These are phyloP conservation scores for Antechinus stuartii DNA, from an alignment of 2,113 vertebrate genomes.

Conservation along the genomic window DNA sequence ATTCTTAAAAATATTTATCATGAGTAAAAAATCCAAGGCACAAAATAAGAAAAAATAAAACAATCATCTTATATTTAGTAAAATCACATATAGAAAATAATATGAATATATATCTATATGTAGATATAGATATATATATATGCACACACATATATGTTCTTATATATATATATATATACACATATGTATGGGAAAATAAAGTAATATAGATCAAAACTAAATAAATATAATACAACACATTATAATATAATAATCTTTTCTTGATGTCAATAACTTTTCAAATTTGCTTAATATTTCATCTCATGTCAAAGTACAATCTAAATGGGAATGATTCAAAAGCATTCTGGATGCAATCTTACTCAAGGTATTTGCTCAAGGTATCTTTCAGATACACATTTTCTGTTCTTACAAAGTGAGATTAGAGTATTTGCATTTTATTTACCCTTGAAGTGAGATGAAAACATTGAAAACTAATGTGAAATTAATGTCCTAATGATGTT, in stretches of 20 bases:
- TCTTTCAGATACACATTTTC: conserved; percentile 53
- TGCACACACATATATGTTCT: too few relatives aligned
- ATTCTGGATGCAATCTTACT: conserved; percentile 47
- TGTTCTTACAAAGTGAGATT: conserved; percentile 50
- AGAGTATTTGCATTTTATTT: conserved; percentile 56
- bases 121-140: too few relatives aligned
- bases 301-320: conserved; percentile 62
- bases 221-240: neutral
- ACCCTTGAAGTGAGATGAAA: conserved; percentile 30
- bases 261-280: neutral
- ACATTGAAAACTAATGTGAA: neutral
- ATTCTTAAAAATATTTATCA: neutral
- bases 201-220: neutral
- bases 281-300: conserved; percentile 63
- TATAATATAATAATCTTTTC: neutral
- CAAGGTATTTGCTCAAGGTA: conserved; percentile 40
- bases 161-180: neutral
- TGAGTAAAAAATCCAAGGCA: neutral
- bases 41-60: neutral
- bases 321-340: conserved; percentile 42
- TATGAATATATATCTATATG: neutral
- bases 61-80: neutral
- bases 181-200: too few relatives aligned
- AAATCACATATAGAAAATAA: neutral
- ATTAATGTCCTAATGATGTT: neutral